Evolutionary conservation across 2,888 invertebrate genomes (phyloP).

Genomic region (Harpagoxenus sublaevis): DNA sequence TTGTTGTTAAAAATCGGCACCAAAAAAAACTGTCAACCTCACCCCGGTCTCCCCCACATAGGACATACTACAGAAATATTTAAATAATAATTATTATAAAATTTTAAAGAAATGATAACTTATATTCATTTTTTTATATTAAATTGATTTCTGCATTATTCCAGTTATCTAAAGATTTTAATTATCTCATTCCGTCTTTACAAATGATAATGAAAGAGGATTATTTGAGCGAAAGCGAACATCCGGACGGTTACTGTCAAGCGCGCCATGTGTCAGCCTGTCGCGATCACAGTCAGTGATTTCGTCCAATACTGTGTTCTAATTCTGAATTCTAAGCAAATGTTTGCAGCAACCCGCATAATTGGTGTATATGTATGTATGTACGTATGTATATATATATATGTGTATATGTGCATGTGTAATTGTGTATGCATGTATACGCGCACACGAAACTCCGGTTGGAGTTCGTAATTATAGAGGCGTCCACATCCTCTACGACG

Average conservation of each 20-base stretch:
- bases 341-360: constrained; percentile 46
- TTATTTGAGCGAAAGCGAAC: constrained; percentile 10
- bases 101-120: neutral
- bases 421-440: neutral
- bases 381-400: neutral
- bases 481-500: constrained; percentile 2
- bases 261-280: constrained; percentile 32
- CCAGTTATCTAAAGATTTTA: neutral
- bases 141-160: neutral
- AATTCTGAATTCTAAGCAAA: constrained; percentile 52
- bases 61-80: neutral
- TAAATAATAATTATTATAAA: neutral
- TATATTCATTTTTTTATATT: constrained; percentile 8
- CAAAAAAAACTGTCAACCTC: too few relatives aligned
- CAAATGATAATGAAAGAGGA: constrained; percentile 2
- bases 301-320: constrained; percentile 38
- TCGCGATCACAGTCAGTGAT: constrained; percentile 46
- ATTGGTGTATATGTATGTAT: constrained; percentile 3
- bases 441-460: constrained; percentile 8
- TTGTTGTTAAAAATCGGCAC: too few relatives aligned
- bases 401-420: too few relatives aligned
- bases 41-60: too few relatives aligned
- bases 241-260: constrained; percentile 32
- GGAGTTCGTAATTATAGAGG: constrained; percentile 46
- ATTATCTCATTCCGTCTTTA: neutral